phyloP scores from a whole-genome alignment of 1,140 invertebrate species.

The Drosophila neocordata region DNA sequence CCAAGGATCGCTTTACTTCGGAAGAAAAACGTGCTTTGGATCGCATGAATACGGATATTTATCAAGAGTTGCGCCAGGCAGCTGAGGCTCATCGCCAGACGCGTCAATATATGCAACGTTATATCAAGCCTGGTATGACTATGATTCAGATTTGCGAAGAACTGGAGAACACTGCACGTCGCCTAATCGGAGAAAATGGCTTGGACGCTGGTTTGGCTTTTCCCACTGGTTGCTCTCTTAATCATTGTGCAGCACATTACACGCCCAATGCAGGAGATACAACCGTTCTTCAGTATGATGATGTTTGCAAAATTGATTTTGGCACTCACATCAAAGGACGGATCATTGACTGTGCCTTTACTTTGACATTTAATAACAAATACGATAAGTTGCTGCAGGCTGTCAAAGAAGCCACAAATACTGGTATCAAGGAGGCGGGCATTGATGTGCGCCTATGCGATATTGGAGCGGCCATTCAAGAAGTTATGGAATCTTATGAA shows the following conservation, averaged over 20 bases:
- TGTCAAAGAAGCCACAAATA: conserved; percentile 98
- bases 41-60: conserved; percentile 93
- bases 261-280: conserved; percentile 99
- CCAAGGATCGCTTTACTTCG: conserved; percentile 93
- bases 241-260: conserved; percentile 99
- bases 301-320: conserved; percentile 99
- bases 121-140: conserved; percentile 98
- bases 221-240: conserved; percentile 99
- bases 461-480: conserved; percentile 98
- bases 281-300: conserved; percentile 97
- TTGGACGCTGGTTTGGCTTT: conserved; percentile 98
- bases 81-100: conserved; percentile 99
- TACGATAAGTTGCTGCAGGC: conserved; percentile 98
- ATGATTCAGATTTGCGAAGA: conserved; percentile 99
- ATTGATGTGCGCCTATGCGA: conserved; percentile 99
- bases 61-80: conserved; percentile 96
- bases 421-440: conserved; percentile 96
- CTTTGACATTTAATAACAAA: conserved; percentile 97
- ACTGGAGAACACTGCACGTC: conserved; percentile 95
- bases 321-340: conserved; percentile 99
- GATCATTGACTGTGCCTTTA: conserved; percentile 99
- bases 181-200: conserved; percentile 97
- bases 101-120: conserved; percentile 93
- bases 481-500: conserved; percentile 99
- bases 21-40: conserved; percentile 95